Percentiles rank a stretch among this genome's conserved stretches.
Conservation (phyloP, 2,888 invertebrate genomes). For the Limnephilus lunatus region DNA sequence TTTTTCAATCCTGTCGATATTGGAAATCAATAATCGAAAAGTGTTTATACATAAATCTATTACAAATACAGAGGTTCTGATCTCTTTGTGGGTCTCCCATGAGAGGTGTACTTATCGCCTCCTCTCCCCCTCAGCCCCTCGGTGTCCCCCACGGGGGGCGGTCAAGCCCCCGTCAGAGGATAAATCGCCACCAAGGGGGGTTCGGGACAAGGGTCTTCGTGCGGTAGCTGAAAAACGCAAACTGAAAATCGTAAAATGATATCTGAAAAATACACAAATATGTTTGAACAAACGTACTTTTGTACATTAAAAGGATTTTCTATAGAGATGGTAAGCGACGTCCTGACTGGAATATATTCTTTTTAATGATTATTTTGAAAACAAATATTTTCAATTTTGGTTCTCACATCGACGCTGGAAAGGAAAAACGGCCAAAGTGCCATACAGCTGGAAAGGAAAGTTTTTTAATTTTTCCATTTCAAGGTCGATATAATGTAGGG, state of each 20-base stretch:
- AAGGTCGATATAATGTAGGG: too few species aligned
- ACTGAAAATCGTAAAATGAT: background rate
- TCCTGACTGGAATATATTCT: too few species aligned
- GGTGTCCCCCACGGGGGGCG: background rate
- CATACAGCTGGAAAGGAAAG: too few species aligned
- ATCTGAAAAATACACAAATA: background rate
- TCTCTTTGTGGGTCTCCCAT: conserved; percentile 38
- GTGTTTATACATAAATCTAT: conserved; percentile 60
- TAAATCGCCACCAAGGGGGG: conserved; percentile 19
- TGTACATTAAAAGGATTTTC: too few species aligned
- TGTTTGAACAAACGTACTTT: background rate
- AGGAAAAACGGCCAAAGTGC: too few species aligned
- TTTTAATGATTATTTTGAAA: too few species aligned
- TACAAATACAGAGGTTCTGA: conserved; percentile 50
- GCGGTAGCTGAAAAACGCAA: background rate
- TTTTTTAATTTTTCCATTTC: too few species aligned
- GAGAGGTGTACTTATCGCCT: conserved; percentile 37
- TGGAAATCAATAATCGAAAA: conserved; percentile 38
- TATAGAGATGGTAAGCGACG: too few species aligned
- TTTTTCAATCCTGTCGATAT: background rate
- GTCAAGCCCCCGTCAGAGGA: conserved; percentile 34
- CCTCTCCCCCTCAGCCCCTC: background rate
- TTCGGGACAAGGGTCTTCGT: background rate
- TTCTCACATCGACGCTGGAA: too few species aligned
- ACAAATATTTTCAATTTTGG: too few species aligned